phyloP scores from a whole-genome alignment of 2,113 vertebrate species.

The Leptobrachium ailaonicum region DNA sequence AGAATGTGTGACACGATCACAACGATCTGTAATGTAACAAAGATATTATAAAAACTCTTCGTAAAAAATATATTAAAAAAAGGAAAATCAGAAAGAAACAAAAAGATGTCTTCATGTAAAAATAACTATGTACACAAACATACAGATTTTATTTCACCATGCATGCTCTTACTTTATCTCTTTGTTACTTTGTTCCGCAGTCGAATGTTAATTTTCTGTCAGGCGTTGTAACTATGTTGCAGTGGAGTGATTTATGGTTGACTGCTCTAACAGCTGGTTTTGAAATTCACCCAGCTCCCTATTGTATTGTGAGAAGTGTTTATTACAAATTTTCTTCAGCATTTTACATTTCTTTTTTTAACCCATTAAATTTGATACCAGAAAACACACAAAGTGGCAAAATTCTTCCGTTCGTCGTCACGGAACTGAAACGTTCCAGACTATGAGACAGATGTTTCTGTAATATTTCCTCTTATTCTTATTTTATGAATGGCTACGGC shows the following conservation, averaged over 20 bases:
- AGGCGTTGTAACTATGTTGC: constrained; percentile 26
- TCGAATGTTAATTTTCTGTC: constrained; percentile 39
- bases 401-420: not conserved
- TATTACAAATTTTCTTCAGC: constrained; percentile 33
- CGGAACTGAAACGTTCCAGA: not conserved
- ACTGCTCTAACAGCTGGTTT: constrained; percentile 47
- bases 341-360: constrained; percentile 32
- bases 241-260: constrained; percentile 46
- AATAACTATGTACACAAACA: not conserved
- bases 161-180: constrained; percentile 3
- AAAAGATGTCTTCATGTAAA: too few species aligned
- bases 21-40: too few species aligned
- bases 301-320: constrained; percentile 39
- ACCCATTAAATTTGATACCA: constrained; percentile 15
- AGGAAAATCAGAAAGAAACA: too few species aligned
- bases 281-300: constrained; percentile 42
- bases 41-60: too few species aligned
- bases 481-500: too few species aligned
- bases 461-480: not conserved
- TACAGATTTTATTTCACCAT: not conserved
- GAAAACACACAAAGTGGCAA: not conserved
- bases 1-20: too few species aligned
- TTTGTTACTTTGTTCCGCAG: constrained; percentile 20
- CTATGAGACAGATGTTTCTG: not conserved
- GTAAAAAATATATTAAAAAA: too few species aligned